Conservation (phyloP, 2,797 vertebrate genomes). For the Delichon dasypus region DNA sequence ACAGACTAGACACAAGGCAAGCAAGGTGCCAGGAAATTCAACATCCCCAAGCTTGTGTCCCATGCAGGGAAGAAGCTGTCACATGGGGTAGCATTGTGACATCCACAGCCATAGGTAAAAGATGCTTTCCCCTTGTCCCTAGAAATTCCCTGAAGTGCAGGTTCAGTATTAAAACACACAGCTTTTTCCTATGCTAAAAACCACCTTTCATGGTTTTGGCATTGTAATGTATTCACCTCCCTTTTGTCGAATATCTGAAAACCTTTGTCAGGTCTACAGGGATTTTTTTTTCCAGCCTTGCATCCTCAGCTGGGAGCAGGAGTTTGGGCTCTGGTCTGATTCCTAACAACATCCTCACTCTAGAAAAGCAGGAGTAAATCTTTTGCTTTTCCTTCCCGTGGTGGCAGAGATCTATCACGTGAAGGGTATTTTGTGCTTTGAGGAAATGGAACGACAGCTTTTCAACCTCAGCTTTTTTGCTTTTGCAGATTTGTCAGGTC, state of each 20-base stretch:
- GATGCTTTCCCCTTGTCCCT: not conserved
- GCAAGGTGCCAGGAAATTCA: not conserved
- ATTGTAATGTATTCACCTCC: accelerated
- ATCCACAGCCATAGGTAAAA: not conserved
- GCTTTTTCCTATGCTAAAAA: not conserved
- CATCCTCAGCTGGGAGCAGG: not conserved
- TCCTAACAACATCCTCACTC: not conserved
- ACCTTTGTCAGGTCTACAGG: not conserved
- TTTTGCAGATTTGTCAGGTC: constrained; percentile 13
- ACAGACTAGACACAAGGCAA: not conserved
- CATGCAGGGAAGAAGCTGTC: not conserved
- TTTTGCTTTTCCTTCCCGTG: not conserved
- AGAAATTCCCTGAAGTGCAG: not conserved
- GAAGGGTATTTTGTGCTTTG: not conserved
- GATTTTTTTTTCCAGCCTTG: not conserved
- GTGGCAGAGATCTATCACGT: not conserved
- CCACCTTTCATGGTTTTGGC: not conserved
- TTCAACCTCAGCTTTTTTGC: constrained; percentile 30
- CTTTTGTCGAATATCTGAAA: not conserved
- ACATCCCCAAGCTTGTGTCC: not conserved
- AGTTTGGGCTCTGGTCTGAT: not conserved
- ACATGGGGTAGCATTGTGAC: not conserved
- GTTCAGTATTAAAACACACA: not conserved
- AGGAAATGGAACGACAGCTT: constrained; percentile 3
- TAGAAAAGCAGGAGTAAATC: not conserved